A percentile compares a stretch with the other conserved stretches of the same genome.
Evolutionary conservation across 2,888 invertebrate genomes (phyloP).

Genomic region (Sepioteuthis lessoniana): DNA sequence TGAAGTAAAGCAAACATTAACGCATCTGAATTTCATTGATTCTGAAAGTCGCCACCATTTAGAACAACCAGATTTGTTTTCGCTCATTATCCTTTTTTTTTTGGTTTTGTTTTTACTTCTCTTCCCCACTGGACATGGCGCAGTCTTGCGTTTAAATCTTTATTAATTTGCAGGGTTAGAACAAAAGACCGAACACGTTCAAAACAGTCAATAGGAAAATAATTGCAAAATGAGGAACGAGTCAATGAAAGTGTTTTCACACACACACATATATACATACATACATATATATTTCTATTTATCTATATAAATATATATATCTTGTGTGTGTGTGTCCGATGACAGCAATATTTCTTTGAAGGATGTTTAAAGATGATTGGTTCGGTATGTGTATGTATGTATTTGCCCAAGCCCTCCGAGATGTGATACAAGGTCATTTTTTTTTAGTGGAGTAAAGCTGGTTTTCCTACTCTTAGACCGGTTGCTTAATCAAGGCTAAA

Average conservation of each 20-base stretch:
- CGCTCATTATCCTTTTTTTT: neutral
- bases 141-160: neutral
- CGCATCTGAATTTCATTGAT: conserved; percentile 21
- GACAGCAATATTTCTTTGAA: too few species aligned
- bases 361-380: too few species aligned
- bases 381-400: too few species aligned
- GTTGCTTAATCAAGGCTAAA: too few species aligned
- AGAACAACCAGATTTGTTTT: conserved; percentile 21
- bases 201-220: neutral
- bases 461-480: too few species aligned
- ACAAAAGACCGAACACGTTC: neutral
- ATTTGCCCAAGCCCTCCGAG: too few species aligned
- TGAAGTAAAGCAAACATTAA: neutral
- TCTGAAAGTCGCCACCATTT: neutral
- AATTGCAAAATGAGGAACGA: neutral
- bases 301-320: neutral
- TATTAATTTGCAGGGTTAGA: neutral
- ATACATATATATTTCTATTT: neutral
- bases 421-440: too few species aligned
- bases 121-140: neutral
- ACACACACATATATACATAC: neutral
- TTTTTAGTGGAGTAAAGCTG: too few species aligned
- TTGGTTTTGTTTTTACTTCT: neutral
- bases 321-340: too few species aligned
- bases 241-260: neutral